Percentiles rank a stretch among this genome's conserved stretches.
Evolutionary conservation across 2,797 vertebrate species (phyloP).

Genomic region (Merluccius polli): DNA sequence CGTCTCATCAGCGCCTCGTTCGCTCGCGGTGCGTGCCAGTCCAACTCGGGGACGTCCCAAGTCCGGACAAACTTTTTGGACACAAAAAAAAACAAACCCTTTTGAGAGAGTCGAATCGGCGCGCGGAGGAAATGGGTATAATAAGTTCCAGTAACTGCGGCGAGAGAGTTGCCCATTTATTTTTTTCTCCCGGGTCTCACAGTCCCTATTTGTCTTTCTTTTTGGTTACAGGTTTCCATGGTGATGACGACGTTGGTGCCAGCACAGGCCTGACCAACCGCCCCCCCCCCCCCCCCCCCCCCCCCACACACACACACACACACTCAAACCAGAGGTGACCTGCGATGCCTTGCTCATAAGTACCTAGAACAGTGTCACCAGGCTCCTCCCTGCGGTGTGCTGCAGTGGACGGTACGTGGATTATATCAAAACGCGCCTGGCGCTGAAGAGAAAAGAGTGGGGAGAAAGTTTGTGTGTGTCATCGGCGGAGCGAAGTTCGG

Average conservation of each 20-base stretch:
- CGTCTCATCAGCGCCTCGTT: neutral
- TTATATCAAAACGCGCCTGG: neutral
- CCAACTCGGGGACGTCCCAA: constrained; percentile 12
- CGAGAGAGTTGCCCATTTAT: constrained; percentile 4
- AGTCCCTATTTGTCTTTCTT: constrained; percentile 1
- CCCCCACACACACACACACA: neutral
- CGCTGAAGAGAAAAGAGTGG: neutral
- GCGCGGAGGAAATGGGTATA: constrained; percentile 25
- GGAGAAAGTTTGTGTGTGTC: too few relatives aligned
- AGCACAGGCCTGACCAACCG: constrained; percentile 7
- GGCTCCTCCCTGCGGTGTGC: neutral
- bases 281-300: constrained; percentile 13
- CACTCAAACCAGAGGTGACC: constrained; percentile 17
- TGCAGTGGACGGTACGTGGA: neutral
- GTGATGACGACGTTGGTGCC: neutral
- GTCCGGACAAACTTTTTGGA: constrained; percentile 34
- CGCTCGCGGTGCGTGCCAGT: neutral
- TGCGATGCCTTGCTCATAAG: constrained; percentile 9
- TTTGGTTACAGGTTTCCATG: neutral
- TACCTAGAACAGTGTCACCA: constrained; percentile 34
- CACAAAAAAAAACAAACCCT: neutral
- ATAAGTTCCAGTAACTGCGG: constrained; percentile 35
- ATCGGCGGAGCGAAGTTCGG: neutral
- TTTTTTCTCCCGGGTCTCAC: neutral
- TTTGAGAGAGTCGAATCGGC: constrained; percentile 28